These are phyloP conservation scores for Dicyrtoma fusca DNA, from an alignment of 2,888 invertebrate species.

Conservation along the genomic window DNA sequence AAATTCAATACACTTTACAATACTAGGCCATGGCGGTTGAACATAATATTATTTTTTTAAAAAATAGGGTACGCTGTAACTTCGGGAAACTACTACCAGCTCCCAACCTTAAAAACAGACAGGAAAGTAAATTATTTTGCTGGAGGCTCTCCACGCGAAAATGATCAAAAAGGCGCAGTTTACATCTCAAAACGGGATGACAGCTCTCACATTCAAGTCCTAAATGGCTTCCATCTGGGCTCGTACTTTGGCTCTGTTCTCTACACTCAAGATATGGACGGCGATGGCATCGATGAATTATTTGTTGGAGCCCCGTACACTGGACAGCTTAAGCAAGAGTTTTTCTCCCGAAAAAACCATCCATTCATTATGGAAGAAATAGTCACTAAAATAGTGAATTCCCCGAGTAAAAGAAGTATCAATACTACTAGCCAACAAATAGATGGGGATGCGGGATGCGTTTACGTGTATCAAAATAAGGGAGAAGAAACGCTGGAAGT, in stretches of 20 bases:
- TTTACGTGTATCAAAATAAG: background rate
- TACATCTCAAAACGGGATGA: background rate
- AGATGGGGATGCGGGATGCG: background rate
- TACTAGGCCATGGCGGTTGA: too few relatives aligned
- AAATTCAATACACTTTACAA: too few relatives aligned
- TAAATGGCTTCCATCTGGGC: background rate
- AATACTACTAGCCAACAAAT: background rate
- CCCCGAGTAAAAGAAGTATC: too few relatives aligned
- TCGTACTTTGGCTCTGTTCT: constrained; percentile 3
- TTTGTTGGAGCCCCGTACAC: constrained; percentile 7
- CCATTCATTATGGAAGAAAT: background rate
- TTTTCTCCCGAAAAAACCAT: too few relatives aligned
- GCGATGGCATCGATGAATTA: background rate
- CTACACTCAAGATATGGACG: background rate
- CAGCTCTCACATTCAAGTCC: background rate
- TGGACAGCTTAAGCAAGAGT: background rate
- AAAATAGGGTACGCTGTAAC: background rate
- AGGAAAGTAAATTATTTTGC: background rate
- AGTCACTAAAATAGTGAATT: background rate
- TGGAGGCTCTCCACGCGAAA: background rate
- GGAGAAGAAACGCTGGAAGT: background rate
- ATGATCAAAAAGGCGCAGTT: background rate
- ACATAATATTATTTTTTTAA: too few relatives aligned
- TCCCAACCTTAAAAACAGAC: too few relatives aligned
- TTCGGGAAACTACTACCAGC: background rate